Evolutionary conservation across 2,797 vertebrate species (phyloP).

Genomic region (Sebastes oblongus): DNA sequence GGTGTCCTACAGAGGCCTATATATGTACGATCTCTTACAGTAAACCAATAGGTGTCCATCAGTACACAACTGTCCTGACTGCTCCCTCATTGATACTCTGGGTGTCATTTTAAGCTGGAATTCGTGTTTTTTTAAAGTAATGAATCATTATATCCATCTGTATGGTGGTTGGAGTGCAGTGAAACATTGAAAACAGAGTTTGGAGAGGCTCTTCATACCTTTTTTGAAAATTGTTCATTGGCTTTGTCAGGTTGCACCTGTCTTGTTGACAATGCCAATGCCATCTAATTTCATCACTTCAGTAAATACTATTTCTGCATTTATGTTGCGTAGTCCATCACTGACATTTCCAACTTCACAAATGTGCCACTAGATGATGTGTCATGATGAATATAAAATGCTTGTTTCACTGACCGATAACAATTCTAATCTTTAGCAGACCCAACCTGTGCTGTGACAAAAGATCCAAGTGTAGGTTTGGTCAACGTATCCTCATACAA

Average conservation of each 20-base stretch:
- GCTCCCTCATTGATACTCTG: background rate
- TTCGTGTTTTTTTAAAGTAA: background rate
- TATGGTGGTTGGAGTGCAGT: background rate
- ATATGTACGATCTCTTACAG: background rate
- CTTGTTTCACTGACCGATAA: background rate
- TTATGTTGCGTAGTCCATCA: background rate
- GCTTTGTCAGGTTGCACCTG: conserved; percentile 14
- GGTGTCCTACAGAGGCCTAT: background rate
- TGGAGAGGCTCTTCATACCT: conserved; percentile 1
- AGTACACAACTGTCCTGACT: background rate
- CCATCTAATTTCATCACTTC: conserved; percentile 6
- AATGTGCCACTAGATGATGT: background rate
- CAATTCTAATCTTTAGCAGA: background rate
- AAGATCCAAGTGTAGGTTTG: background rate
- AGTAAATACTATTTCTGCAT: background rate
- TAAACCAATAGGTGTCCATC: background rate
- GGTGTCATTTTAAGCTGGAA: background rate
- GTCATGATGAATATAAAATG: background rate
- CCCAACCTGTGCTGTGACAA: background rate
- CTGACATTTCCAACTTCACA: conserved; percentile 21
- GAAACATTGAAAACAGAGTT: background rate
- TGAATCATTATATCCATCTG: background rate
- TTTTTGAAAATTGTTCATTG: conserved; percentile 1
- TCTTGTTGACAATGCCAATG: background rate
- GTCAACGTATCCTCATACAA: background rate